phyloP scores from a whole-genome alignment of 1,140 invertebrate species.

The Drosophila kikkawai region DNA sequence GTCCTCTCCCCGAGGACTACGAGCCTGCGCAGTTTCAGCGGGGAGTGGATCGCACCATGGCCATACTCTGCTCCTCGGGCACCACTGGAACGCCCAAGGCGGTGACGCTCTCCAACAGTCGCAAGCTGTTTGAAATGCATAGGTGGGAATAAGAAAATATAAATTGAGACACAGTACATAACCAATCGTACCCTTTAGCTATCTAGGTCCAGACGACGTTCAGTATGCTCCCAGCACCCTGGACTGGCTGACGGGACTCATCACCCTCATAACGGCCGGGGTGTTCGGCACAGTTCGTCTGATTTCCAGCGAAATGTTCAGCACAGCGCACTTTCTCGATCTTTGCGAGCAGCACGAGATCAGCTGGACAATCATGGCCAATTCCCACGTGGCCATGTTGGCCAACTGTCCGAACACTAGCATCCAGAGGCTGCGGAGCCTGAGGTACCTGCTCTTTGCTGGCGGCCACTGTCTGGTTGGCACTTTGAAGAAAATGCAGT shows the following conservation, averaged over 20 bases:
- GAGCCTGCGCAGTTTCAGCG: slow-evolving; percentile 48
- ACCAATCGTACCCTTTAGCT: slow-evolving; percentile 18
- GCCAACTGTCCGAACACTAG: slow-evolving; percentile 50
- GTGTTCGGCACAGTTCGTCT: slow-evolving; percentile 68
- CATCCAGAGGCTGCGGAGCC: slow-evolving; percentile 48
- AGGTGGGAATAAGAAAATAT: slow-evolving; percentile 25
- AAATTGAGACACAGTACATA: neutral
- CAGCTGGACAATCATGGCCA: slow-evolving; percentile 64
- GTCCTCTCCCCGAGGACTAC: slow-evolving; percentile 48
- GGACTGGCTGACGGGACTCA: slow-evolving; percentile 75
- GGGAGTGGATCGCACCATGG: slow-evolving; percentile 70
- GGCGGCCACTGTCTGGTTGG: slow-evolving; percentile 71
- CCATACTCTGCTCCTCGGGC: slow-evolving; percentile 88
- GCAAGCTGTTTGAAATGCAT: slow-evolving; percentile 58
- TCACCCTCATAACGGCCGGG: slow-evolving; percentile 66
- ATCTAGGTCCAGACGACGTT: slow-evolving; percentile 64
- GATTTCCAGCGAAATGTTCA: slow-evolving; percentile 69
- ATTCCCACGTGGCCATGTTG: slow-evolving; percentile 73
- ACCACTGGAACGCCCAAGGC: slow-evolving; percentile 93
- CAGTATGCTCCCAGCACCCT: slow-evolving; percentile 77
- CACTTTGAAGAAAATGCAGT: slow-evolving; percentile 72
- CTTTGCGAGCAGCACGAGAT: slow-evolving; percentile 71
- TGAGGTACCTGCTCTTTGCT: slow-evolving; percentile 65
- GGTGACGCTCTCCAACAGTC: slow-evolving; percentile 89
- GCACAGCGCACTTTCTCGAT: slow-evolving; percentile 59